Evolutionary conservation across 2,797 vertebrate species (phyloP), one percentile per base, ranked within the genome.

Genomic region (Cetoscarus ocellatus): DNA sequence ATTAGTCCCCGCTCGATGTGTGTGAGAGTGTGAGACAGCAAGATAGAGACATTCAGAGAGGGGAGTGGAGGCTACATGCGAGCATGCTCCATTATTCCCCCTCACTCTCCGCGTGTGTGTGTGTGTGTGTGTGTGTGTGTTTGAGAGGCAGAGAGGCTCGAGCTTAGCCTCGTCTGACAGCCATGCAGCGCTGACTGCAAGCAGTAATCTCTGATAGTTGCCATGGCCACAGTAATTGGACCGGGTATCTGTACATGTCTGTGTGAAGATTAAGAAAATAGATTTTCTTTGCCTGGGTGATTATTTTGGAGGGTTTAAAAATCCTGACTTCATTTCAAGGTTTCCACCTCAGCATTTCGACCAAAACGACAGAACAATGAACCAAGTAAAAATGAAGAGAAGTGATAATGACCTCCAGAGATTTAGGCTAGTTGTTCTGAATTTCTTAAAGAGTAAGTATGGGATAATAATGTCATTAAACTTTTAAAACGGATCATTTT

Each of bases 141-240:
- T 64, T 38, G 64, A 38, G 65, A 58, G 74, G 79, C 61, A 67
- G 70, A 82, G 75, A 88, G n/a, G 74, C 60, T 74, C 77, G 70
- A 60, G 87, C 77, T 87, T 91, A 88, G 67, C 71, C 52, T 69
- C 65, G 44, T 79, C 61, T 86, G 86, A 89, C 86, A 90, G 70
- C 78, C 83, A 34, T 83, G 82, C 80, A 85, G 74, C 63, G 79
- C 90, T 86, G 88, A 86, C 88, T 91, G 88, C 67, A 73, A 77
- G 84, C 86, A 84, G 68, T 92, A 90, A 92, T 91, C 91, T 90
- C 86, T 91, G 92, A 93, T 93, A 93, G 91, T 93, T 92, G 88
- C 92, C 92, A 93, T 93, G 91, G 91, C 36, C 78, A 92, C 92
- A 71, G 79, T 90, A 88, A 92, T 89, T 90, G 88, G 82, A 83